A percentile compares a stretch with the other conserved stretches of the same genome.
Evolutionary conservation across 2,888 invertebrate species (phyloP).

Genomic region (Choreutis nemorana): DNA sequence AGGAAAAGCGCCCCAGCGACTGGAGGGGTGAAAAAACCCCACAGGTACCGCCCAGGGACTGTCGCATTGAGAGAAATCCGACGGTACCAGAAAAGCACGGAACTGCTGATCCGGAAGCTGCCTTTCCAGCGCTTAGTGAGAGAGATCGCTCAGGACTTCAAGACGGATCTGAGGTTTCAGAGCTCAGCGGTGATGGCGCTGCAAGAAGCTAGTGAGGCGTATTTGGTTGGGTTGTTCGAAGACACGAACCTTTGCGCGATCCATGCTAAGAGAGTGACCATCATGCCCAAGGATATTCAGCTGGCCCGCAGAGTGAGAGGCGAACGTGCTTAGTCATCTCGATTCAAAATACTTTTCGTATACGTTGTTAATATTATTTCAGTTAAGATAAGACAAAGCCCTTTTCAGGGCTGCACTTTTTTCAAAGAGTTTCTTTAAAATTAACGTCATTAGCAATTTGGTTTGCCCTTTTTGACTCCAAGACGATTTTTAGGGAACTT

Average conservation of each 20-base stretch:
- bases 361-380: too few relatives aligned
- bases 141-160: conserved; percentile 80
- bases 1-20: conserved; percentile 77
- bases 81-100: conserved; percentile 78
- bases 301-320: conserved; percentile 42
- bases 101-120: conserved; percentile 73
- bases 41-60: conserved; percentile 74
- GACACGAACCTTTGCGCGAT: conserved; percentile 83
- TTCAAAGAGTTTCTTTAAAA: conserved; percentile 15
- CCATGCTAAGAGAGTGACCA: conserved; percentile 64
- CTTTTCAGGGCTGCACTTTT: conserved; percentile 32
- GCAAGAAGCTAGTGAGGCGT: conserved; percentile 68
- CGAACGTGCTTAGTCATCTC: conserved; percentile 40
- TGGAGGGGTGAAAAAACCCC: conserved; percentile 78
- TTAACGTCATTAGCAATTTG: too few relatives aligned
- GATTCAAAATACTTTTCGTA: too few relatives aligned
- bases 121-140: conserved; percentile 77
- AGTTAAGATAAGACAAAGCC: too few relatives aligned
- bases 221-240: conserved; percentile 75
- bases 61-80: conserved; percentile 76
- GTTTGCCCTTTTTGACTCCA: too few relatives aligned
- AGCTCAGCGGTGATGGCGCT: conserved; percentile 75
- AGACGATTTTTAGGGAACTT: not conserved
- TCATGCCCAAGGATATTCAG: conserved; percentile 51
- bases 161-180: conserved; percentile 74